Base-by-base conservation (phyloP, 1,140 invertebrate species). In the Heliconius hewitsoni region DNA sequence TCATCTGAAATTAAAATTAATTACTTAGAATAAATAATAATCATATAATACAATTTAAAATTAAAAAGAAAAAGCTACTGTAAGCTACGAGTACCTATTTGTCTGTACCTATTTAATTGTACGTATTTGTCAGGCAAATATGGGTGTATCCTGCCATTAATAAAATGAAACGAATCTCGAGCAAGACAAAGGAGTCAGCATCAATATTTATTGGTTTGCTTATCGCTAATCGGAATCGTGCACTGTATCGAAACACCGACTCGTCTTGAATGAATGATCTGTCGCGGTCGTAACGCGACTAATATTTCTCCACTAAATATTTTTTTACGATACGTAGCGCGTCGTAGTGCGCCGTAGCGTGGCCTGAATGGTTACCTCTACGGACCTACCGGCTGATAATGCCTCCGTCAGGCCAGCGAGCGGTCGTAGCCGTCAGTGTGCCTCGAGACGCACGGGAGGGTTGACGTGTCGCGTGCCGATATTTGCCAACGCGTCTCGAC, bases 191-290 rank as follows among this genome's bases (percentile, higher is more conserved):
- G 91, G 86, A 94, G 89, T 86, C 82, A 84, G 88, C 87, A 89
- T 91, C 90, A 92, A 90, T 94, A 93, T 94, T 94, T 94, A 94
- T 94, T 91, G 91, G 89, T 86, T 88, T 90, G 87, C 91, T 93
- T 93, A 92, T 87, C 91, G 93, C 93, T 94, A 94, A 94, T 94
- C 92, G 91, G 84, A 90, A 89, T 89, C 87, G 89, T 87, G 87
- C 85, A 84, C 87, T 90, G 87, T 94, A 91, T 92, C 89, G 89
- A 84, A 85, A 85, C 82, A 82, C 83, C 84, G 86, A 83, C 80
- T 84, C 83, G 87, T 81, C 76, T 71, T 76, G 85, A 87, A 92
- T 89, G 85, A 88, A 92, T 92, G 86, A 82, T 89, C 90, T 91
- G 90, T 91, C 90, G 87, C 82, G 88, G 86, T 86, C 76, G 83